These are phyloP conservation scores for Tragopan temminckii DNA, from an alignment of 2,797 vertebrate species.

Conservation along the genomic window DNA sequence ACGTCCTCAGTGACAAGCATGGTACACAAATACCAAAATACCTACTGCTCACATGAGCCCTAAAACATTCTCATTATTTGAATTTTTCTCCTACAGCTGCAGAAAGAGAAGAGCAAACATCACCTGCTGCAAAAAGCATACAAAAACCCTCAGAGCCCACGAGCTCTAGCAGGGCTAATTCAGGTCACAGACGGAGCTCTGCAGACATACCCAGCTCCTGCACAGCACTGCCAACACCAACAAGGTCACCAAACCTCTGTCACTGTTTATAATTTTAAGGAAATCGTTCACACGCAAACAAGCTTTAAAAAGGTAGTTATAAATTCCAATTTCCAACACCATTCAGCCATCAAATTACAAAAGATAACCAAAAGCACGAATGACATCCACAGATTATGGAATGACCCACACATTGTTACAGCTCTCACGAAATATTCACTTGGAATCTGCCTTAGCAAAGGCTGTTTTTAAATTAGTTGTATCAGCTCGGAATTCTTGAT, in stretches of 20 bases:
- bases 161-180: background rate
- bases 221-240: background rate
- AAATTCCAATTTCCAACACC: background rate
- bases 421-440: background rate
- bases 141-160: background rate
- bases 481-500: constrained; percentile 35
- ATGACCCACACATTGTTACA: background rate
- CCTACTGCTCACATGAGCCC: background rate
- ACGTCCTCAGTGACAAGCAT: background rate
- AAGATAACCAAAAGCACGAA: background rate
- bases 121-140: background rate
- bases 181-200: background rate
- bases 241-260: background rate
- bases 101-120: background rate
- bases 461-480: background rate
- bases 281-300: background rate
- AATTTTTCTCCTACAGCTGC: background rate
- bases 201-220: background rate
- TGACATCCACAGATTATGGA: background rate
- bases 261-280: background rate
- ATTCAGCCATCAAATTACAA: background rate
- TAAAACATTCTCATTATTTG: background rate
- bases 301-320: background rate
- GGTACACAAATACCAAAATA: background rate
- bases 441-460: constrained; percentile 30